These are phyloP conservation scores for Eumacrocentrus americanus DNA, from an alignment of 2,888 invertebrate genomes.

Conservation along the genomic window DNA sequence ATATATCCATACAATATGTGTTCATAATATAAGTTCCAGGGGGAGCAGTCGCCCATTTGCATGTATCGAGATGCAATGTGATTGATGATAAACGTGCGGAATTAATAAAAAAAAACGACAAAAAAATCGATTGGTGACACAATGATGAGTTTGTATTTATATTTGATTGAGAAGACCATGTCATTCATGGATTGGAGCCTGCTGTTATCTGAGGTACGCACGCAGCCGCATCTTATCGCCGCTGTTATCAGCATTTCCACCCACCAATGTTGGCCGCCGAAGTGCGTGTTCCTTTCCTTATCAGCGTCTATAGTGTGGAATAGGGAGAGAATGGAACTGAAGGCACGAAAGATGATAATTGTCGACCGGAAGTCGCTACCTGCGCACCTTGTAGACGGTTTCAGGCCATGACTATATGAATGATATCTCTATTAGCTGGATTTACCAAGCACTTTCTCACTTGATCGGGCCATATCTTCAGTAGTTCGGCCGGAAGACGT, in stretches of 20 bases:
- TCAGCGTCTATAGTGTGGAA: neutral
- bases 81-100: too few species aligned
- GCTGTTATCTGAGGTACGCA: neutral
- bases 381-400: neutral
- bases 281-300: neutral
- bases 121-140: too few species aligned
- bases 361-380: neutral
- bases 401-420: too few species aligned
- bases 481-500: too few species aligned
- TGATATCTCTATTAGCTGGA: neutral
- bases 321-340: neutral
- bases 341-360: neutral
- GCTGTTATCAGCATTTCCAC: neutral
- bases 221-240: neutral
- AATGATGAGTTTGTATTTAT: constrained; percentile 18
- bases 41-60: neutral
- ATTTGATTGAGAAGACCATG: constrained; percentile 21
- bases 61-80: constrained; percentile 15
- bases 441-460: neutral
- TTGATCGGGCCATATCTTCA: too few species aligned
- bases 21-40: constrained; percentile 24
- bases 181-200: neutral
- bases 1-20: constrained; percentile 22
- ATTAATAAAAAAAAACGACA: too few species aligned
- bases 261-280: neutral